These are phyloP conservation scores for Archips xylosteana DNA, from an alignment of 2,888 invertebrate species.

Conservation along the genomic window DNA sequence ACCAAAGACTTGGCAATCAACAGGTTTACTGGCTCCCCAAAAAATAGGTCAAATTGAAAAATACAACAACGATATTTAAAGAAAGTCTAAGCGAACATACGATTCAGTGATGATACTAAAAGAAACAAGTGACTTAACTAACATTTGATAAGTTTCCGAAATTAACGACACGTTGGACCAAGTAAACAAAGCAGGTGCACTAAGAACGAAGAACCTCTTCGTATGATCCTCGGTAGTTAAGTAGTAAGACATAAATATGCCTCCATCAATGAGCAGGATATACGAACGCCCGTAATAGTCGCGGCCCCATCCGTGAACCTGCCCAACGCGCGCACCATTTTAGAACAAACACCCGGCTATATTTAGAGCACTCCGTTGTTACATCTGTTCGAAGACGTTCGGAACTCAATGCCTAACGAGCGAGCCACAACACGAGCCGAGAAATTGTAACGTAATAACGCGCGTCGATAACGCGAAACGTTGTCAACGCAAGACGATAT, in stretches of 20 bases:
- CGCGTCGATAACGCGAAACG: slow-evolving; percentile 3
- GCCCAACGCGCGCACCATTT: slow-evolving; percentile 19
- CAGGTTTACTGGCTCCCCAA: background rate
- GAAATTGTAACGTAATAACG: slow-evolving; percentile 7
- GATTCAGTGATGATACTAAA: background rate
- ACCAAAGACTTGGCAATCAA: background rate
- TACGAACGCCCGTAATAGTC: background rate
- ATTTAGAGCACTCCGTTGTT: slow-evolving; percentile 35
- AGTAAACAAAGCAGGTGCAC: background rate
- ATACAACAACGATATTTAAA: background rate
- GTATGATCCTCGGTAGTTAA: background rate
- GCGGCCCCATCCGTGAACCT: slow-evolving; percentile 19
- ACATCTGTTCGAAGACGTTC: slow-evolving; percentile 15
- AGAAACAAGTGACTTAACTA: no score
- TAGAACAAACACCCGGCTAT: slow-evolving; percentile 22
- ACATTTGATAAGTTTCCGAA: background rate
- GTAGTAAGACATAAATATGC: background rate
- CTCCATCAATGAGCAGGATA: background rate
- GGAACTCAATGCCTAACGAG: background rate
- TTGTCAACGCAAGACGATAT: background rate
- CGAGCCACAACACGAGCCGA: background rate
- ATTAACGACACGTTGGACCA: background rate
- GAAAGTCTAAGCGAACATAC: background rate
- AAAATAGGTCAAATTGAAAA: background rate
- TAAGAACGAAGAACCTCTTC: background rate